These are phyloP conservation scores for Drosophila affinis DNA, from an alignment of 2,888 invertebrate species.

Conservation along the genomic window DNA sequence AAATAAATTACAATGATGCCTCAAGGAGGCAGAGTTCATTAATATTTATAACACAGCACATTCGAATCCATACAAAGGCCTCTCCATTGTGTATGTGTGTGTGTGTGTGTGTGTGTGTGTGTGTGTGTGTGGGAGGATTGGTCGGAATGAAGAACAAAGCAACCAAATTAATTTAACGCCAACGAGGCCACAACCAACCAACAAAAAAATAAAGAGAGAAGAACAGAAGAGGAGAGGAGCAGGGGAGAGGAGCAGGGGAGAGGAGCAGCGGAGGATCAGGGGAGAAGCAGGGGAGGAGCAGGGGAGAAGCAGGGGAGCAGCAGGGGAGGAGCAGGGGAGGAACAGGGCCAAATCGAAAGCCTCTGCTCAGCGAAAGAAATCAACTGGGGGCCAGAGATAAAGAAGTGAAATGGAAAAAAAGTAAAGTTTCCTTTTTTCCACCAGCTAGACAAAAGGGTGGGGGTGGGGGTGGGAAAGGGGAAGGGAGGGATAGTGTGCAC, in stretches of 20 bases:
- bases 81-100: slow-evolving; percentile 17
- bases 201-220: slow-evolving; percentile 4
- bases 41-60: slow-evolving; percentile 67
- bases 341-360: slow-evolving; percentile 26
- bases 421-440: slow-evolving; percentile 55
- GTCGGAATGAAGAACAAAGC: slow-evolving; percentile 59
- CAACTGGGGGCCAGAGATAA: slow-evolving; percentile 67
- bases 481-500: slow-evolving; percentile 59
- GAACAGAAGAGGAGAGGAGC: background rate
- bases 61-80: slow-evolving; percentile 41
- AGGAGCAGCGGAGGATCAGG: background rate
- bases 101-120: slow-evolving; percentile 26
- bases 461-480: slow-evolving; percentile 27
- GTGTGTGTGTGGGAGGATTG: slow-evolving; percentile 6
- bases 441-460: slow-evolving; percentile 58
- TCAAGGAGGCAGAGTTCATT: slow-evolving; percentile 59
- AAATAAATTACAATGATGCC: slow-evolving; percentile 45
- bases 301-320: too few relatives aligned
- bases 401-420: slow-evolving; percentile 39
- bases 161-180: slow-evolving; percentile 75
- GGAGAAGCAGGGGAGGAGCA: slow-evolving; percentile 1
- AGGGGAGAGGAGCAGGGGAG: too few relatives aligned
- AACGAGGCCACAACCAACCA: slow-evolving; percentile 39
- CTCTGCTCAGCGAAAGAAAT: slow-evolving; percentile 54
- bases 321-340: slow-evolving; percentile 2